These are phyloP conservation scores for Poecilus cupreus DNA, from an alignment of 2,888 invertebrate genomes.

Conservation along the genomic window DNA sequence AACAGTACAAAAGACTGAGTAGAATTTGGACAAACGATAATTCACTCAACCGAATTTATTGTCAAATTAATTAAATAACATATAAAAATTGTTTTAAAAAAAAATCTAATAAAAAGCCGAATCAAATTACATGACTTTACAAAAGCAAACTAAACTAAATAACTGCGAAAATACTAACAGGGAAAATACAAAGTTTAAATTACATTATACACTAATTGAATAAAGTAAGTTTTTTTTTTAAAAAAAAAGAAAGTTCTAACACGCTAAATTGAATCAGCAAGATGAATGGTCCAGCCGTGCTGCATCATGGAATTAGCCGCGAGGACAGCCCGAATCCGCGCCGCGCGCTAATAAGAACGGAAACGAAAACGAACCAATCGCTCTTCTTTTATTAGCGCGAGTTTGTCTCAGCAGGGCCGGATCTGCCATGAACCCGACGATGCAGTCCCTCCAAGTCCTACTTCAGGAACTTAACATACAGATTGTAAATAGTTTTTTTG, in stretches of 20 bases:
- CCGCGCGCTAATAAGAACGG: constrained; percentile 29
- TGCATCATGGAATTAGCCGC: constrained; percentile 54
- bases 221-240: constrained; percentile 44
- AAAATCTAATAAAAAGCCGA: too few relatives aligned
- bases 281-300: constrained; percentile 50
- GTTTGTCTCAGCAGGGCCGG: constrained; percentile 7
- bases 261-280: constrained; percentile 57
- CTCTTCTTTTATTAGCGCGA: constrained; percentile 54
- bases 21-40: too few relatives aligned
- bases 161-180: background rate
- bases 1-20: too few relatives aligned
- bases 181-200: constrained; percentile 48
- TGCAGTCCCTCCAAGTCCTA: background rate
- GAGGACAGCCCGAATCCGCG: constrained; percentile 36
- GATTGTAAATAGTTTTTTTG: too few relatives aligned
- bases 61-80: too few relatives aligned
- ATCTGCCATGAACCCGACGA: background rate
- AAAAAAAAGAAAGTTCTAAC: constrained; percentile 51
- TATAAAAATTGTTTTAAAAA: too few relatives aligned
- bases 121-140: too few relatives aligned
- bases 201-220: constrained; percentile 54
- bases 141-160: too few relatives aligned
- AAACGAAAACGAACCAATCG: constrained; percentile 51
- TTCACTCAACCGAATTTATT: too few relatives aligned
- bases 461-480: too few relatives aligned